Conservation (phyloP, 2,888 invertebrate genomes). For the Keiferia lycopersicella region DNA sequence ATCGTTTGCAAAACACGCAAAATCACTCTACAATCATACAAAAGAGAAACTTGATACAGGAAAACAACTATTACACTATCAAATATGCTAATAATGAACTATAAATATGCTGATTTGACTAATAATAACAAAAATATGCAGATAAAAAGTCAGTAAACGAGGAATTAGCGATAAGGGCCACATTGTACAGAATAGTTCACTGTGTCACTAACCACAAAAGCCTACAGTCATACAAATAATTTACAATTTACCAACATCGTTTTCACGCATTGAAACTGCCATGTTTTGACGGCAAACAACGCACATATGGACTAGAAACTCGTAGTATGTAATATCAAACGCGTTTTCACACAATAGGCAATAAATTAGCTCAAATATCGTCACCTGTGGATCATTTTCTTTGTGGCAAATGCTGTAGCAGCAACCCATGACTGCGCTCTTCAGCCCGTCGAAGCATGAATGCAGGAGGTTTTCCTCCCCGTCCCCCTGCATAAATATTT, state of each 20-base stretch:
- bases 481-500: constrained; percentile 77
- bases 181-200: constrained; percentile 32
- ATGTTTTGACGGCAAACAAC: background rate
- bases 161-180: constrained; percentile 47
- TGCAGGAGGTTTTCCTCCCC: constrained; percentile 70
- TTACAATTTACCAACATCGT: constrained; percentile 2
- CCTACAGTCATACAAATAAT: constrained; percentile 2
- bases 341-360: constrained; percentile 31
- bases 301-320: background rate
- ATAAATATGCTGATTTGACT: constrained; percentile 9
- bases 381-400: constrained; percentile 85
- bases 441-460: constrained; percentile 76
- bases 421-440: constrained; percentile 83
- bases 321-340: constrained; percentile 23
- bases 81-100: background rate
- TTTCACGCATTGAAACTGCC: background rate
- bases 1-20: background rate
- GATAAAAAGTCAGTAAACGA: constrained; percentile 53
- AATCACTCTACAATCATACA: background rate
- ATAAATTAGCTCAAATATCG: constrained; percentile 25
- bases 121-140: constrained; percentile 12
- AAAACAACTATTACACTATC: background rate
- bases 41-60: constrained; percentile 1
- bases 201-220: constrained; percentile 34
- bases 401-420: constrained; percentile 88